A percentile compares a stretch with the other conserved stretches of the same genome.
Conservation (phyloP, 1,140 invertebrate genomes). For the Hyphantria cunea region DNA sequence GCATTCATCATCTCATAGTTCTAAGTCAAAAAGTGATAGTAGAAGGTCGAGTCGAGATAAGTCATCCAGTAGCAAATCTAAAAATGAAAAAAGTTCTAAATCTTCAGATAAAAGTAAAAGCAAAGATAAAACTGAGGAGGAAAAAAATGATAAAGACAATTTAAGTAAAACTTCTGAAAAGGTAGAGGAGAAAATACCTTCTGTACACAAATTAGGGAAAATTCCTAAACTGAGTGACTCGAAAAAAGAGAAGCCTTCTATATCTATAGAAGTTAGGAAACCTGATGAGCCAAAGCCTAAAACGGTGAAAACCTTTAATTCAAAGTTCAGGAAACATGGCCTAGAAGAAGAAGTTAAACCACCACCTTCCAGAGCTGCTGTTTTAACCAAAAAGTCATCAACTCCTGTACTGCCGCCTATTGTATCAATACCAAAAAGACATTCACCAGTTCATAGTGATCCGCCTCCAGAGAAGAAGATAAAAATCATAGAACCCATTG, state of each 20-base stretch:
- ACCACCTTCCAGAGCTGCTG: conserved; percentile 84
- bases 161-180: conserved; percentile 83
- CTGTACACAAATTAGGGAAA: conserved; percentile 87
- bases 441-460: conserved; percentile 83
- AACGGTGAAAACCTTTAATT: conserved; percentile 94
- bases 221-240: conserved; percentile 87
- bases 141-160: conserved; percentile 65
- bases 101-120: conserved; percentile 55
- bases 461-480: conserved; percentile 89
- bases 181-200: conserved; percentile 83
- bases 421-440: conserved; percentile 82
- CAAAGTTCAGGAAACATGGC: conserved; percentile 93
- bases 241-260: conserved; percentile 88
- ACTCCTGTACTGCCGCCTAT: conserved; percentile 77
- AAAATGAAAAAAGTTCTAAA: conserved; percentile 37
- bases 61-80: conserved; percentile 54
- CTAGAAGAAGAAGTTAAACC: conserved; percentile 91
- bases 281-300: conserved; percentile 87
- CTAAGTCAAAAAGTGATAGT: conserved; percentile 67
- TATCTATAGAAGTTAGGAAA: conserved; percentile 90
- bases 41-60: conserved; percentile 51
- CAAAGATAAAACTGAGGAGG: conserved; percentile 74
- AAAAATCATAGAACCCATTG: conserved; percentile 83
- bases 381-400: conserved; percentile 83
- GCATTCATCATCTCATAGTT: conserved; percentile 66